These are phyloP conservation scores for Rhopalosiphum nymphaeae DNA, from an alignment of 2,888 invertebrate genomes.

Conservation along the genomic window DNA sequence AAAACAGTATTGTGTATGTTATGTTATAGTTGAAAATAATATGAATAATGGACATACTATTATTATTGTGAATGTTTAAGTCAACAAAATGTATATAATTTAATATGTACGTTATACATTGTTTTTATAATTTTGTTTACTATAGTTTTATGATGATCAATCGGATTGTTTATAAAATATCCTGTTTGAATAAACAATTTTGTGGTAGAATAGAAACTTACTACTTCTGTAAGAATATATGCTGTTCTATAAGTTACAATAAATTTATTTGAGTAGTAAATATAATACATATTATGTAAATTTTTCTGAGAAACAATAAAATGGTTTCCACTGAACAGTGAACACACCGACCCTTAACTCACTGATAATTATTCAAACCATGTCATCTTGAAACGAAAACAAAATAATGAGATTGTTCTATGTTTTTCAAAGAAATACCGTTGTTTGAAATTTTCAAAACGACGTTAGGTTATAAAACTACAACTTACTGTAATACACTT, in stretches of 20 bases:
- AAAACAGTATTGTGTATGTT: neutral
- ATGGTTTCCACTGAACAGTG: neutral
- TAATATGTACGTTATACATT: neutral
- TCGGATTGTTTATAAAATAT: neutral
- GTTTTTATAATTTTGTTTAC: neutral
- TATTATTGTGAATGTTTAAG: neutral
- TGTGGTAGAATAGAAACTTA: neutral
- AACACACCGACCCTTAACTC: neutral
- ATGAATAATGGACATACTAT: neutral
- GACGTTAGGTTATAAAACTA: neutral
- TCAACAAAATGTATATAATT: neutral
- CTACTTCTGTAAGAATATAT: neutral
- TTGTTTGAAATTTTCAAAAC: neutral
- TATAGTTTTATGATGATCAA: neutral
- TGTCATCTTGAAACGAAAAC: conserved; percentile 27
- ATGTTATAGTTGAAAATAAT: neutral
- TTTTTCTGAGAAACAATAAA: conserved; percentile 2
- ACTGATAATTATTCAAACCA: neutral
- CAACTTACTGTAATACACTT: neutral
- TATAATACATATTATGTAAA: neutral
- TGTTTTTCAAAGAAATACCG: conserved; percentile 5
- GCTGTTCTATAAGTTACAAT: neutral
- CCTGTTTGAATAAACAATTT: neutral
- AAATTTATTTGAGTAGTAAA: neutral
- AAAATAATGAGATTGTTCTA: neutral